phyloP scores from a whole-genome alignment of 2,888 invertebrate species.

The Zygothrica quintamaculata region DNA sequence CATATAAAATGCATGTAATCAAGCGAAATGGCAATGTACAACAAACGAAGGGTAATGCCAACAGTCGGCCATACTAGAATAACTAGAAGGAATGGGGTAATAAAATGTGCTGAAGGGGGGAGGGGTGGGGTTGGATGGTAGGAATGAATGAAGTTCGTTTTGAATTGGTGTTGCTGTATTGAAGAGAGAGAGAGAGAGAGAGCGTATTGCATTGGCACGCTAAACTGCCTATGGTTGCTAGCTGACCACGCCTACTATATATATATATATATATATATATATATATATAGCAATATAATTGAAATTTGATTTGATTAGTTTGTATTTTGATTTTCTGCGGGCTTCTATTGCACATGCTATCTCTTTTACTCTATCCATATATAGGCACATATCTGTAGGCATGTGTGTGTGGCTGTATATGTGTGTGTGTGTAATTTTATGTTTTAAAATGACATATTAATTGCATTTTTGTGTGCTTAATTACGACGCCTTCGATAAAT shows the following conservation, averaged over 20 bases:
- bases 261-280: slow-evolving; percentile 54
- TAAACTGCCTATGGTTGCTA: slow-evolving; percentile 20
- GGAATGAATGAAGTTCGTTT: neutral
- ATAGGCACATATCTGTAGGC: too few relatives aligned
- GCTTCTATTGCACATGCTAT: slow-evolving; percentile 29
- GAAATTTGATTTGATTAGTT: slow-evolving; percentile 79
- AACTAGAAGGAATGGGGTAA: slow-evolving; percentile 8
- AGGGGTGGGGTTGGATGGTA: neutral
- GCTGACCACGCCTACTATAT: slow-evolving; percentile 19
- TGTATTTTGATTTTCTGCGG: slow-evolving; percentile 49
- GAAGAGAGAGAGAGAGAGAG: neutral
- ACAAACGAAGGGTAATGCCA: slow-evolving; percentile 24
- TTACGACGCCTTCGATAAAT: slow-evolving; percentile 50
- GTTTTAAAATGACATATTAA: slow-evolving; percentile 50
- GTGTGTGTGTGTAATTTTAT: neutral
- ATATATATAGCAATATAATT: slow-evolving; percentile 63
- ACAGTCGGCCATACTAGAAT: too few relatives aligned
- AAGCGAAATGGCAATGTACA: slow-evolving; percentile 70
- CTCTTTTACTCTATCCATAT: neutral
- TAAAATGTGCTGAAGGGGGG: too few relatives aligned
- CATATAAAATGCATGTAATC: slow-evolving; percentile 79
- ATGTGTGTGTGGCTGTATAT: neutral
- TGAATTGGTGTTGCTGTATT: neutral
- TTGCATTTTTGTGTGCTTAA: slow-evolving; percentile 53
- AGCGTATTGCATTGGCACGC: slow-evolving; percentile 53